Conservation (phyloP, 2,113 vertebrate genomes). For the Leptobrachium leishanense region DNA sequence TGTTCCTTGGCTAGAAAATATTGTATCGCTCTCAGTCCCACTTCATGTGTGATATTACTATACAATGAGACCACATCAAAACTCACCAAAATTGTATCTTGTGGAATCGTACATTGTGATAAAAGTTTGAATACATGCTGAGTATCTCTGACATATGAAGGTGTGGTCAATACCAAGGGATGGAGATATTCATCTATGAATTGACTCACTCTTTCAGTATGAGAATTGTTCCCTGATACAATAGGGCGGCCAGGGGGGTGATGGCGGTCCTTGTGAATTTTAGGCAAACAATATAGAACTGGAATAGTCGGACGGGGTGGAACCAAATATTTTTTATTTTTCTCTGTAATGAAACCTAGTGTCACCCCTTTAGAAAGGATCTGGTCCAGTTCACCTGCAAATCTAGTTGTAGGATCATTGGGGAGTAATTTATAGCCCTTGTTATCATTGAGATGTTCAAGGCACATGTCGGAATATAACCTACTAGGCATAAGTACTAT, state of each 20-base stretch:
- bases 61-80: neutral
- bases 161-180: neutral
- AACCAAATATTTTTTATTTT: no score
- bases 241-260: neutral
- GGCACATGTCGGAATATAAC: no score
- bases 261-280: neutral
- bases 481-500: no score
- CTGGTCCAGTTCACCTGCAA: no score
- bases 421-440: no score
- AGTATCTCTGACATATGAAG: neutral
- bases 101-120: no score
- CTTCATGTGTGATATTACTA: neutral
- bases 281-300: neutral
- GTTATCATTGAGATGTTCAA: no score
- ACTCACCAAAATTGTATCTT: neutral
- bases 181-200: neutral
- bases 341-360: neutral
- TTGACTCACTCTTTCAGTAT: neutral
- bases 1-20: neutral
- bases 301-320: neutral
- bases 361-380: no score
- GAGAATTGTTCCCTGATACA: neutral
- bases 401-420: no score
- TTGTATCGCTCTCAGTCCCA: neutral
- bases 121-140: no score